These are phyloP conservation scores for Philopedon plagiatum DNA, from an alignment of 2,888 invertebrate species.

Conservation along the genomic window DNA sequence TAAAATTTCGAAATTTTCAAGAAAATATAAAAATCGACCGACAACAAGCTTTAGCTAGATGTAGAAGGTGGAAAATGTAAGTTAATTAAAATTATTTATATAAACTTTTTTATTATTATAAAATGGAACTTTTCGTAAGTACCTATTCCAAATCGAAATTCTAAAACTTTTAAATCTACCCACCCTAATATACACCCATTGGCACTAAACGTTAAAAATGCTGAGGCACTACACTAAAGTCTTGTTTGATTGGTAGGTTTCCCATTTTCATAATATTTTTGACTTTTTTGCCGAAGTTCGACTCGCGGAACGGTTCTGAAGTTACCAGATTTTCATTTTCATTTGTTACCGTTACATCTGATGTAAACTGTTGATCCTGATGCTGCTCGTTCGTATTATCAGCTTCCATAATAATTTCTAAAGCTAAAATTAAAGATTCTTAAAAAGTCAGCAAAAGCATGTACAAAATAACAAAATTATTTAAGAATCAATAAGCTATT, in stretches of 20 bases:
- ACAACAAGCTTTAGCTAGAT: no score
- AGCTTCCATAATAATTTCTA: slow-evolving; percentile 76
- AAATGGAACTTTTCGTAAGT: no score
- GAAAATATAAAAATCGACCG: no score
- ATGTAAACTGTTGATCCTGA: neutral
- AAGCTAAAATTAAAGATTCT: slow-evolving; percentile 69
- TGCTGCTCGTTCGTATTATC: slow-evolving; percentile 73
- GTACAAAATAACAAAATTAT: neutral
- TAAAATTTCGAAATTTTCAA: no score
- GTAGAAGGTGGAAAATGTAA: no score
- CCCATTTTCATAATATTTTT: slow-evolving; percentile 42
- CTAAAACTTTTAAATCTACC: no score
- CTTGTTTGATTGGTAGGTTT: neutral
- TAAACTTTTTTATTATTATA: no score
- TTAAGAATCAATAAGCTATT: no score
- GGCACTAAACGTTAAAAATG: no score
- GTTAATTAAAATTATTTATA: no score
- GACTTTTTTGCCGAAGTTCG: slow-evolving; percentile 44
- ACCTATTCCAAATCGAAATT: no score
- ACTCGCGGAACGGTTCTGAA: slow-evolving; percentile 4
- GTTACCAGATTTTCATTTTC: slow-evolving; percentile 45
- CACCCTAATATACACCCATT: no score
- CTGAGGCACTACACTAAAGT: neutral
- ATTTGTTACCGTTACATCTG: slow-evolving; percentile 62
- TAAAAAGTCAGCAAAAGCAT: neutral